Percentiles rank a stretch among this genome's conserved stretches.
Conservation (phyloP, 2,797 vertebrate genomes). For the Chloroceryle amazona region DNA sequence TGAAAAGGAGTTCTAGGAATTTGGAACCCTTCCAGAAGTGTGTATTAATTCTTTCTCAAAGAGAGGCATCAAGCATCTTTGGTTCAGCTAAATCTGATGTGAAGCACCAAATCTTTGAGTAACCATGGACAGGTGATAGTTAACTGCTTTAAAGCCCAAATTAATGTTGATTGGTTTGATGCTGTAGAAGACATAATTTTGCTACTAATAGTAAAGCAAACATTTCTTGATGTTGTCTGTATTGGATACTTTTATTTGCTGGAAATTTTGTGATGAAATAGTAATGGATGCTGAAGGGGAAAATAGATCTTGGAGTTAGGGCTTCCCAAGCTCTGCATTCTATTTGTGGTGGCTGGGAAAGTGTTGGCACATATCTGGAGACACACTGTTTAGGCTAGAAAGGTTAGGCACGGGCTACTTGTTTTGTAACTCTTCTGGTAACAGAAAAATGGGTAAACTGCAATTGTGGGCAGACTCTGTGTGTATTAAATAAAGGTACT, state of each 20-base stretch:
- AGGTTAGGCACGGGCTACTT: background rate
- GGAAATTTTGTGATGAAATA: background rate
- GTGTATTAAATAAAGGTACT: conserved; percentile 25
- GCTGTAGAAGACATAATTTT: background rate
- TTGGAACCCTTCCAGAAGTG: background rate
- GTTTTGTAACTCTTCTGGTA: background rate
- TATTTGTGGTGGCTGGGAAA: background rate
- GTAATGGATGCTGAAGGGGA: background rate
- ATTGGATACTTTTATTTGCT: background rate
- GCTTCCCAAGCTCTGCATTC: background rate
- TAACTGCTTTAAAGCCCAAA: background rate
- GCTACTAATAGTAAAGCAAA: background rate
- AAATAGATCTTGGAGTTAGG: background rate
- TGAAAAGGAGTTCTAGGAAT: background rate
- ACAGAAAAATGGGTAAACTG: background rate
- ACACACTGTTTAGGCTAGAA: conserved; percentile 23
- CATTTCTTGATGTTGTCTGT: background rate
- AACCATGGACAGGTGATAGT: background rate
- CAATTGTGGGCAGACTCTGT: background rate
- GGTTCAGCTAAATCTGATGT: background rate
- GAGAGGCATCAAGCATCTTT: background rate
- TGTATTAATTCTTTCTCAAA: background rate
- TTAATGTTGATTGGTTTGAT: background rate
- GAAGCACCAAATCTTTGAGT: background rate
- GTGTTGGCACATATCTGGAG: background rate